Evolutionary conservation across 2,797 vertebrate genomes (phyloP), one percentile per base, ranked within the genome.

Genomic region (Falco biarmicus): DNA sequence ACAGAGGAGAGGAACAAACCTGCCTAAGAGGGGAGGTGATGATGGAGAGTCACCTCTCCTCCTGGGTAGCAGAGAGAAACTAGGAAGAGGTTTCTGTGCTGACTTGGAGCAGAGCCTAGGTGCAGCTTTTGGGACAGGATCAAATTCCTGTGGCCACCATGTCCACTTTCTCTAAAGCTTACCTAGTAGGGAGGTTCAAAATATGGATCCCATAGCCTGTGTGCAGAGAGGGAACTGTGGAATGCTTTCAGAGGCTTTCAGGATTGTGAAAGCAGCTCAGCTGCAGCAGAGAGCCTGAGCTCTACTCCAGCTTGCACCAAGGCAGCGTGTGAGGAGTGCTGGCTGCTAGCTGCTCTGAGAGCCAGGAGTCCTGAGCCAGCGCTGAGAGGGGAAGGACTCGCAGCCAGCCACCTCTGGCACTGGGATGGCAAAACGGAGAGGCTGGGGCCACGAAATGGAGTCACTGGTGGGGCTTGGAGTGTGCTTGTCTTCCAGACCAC

Each of bases 401-500:
- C 60, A 83, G 64, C 47, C 82, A 74, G 19, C 82, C 66, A 60
- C 47, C 48, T 48, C 68, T 82, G 32, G 64, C 53, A 51, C 60
- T 73, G 76, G 65, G 53, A 71, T 31, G 25, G 37, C 74, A 48
- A 64, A 91, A 78, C 64, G 32, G 75, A 84, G 51, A 21, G 31
- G 7, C 34, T 13, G 41, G 84, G 66, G 31, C 57, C 29, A 3
- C 2, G 3, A 87, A 91, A 84, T 64, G 48, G 60, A 76, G 59
- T 82, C 81, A 60, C 82, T 91, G 92, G 76, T 88, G 90, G 90
- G 88, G 61, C 60, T 76, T 45, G 20, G 56, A 25, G 10, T 54
- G 8, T 65, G 50, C 76, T 87, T 81, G n/a, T 94, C 88, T 92
- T 87, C 91, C 81, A 87, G 63, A 78, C 57, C 69, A 50, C 71